Evolutionary conservation across 2,888 invertebrate genomes (phyloP), one percentile per base, ranked within the genome.

Genomic region (Drosophila maculinotata): DNA sequence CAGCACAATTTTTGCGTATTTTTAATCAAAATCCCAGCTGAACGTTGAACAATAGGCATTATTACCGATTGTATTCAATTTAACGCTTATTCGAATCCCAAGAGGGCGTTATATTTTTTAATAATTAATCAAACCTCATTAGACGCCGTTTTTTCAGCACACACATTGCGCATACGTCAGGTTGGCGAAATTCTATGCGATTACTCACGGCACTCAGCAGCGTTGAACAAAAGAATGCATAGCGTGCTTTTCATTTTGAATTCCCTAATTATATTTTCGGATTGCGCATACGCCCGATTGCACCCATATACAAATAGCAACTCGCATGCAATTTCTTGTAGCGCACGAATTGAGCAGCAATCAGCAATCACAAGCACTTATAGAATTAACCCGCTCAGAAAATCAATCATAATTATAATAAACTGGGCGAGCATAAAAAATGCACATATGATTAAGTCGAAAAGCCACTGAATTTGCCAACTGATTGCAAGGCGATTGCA

Each of bases 321-420:
- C 35, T 30, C 36, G 36, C n/a, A 38, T 35, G 41, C 25, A 41
- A 47, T 54, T 38, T n/a, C n/a, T n/a, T n/a, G n/a, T n/a, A n/a
- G n/a, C n/a, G 23, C 58, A 42, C 31, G 44, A 49, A n/a, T n/a
- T 60, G 65, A 42, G 45, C 49, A 49, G 36, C 49, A 69, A 54
- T 54, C 35, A 41, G 42, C 30, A 20, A 23, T 44, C 14, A 8
- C 30, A 39, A 54, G 28, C 49, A 53, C 38, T 53, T 53, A 25
- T 38, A 15, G 33, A 44, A 48, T 17, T 51, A 23, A 30, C 20
- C 26, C 28, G 14, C 25, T 30, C 9, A 28, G 39, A 44, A 60
- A 62, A 54, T 58, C 41, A 74, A 77, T 53, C 53, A 38, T 53
- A 66, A 76, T 78, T 63, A 60, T 51, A 69, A 73, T 44, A 42